Evolutionary conservation across 2,797 vertebrate species (phyloP), one percentile per base, ranked within the genome.

Genomic region (Paramormyrops hopkinsi): DNA sequence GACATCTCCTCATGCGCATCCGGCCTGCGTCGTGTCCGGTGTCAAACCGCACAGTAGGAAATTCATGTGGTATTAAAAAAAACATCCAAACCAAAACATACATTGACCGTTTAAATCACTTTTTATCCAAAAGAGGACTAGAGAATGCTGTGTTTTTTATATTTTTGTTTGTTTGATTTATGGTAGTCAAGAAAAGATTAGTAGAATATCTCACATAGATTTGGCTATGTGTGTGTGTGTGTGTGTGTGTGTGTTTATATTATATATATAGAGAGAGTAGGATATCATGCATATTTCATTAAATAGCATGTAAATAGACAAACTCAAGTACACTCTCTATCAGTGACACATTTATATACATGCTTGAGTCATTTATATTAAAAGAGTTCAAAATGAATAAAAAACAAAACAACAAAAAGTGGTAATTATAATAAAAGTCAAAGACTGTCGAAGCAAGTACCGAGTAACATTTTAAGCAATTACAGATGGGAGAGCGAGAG

Each of bases 401-500:
- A 83, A 85, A 41, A 85, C 11, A 79, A 46, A 37, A 56, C 37
- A 19, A 89, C 41, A 29, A 69, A 69, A 69, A 69, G 65, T 14
- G 25, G 65, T 69, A 69, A 86, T 53, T 22, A 86, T 11, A 11
- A 73, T 12, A 89, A 92, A 92, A 94, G 91, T 94, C 94, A 93
- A 94, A 62, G 94, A 95, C 92, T 93, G 91, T 93, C 93, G 89
- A 90, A 91, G 19, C 14, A 11, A 92, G 93, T 92, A 90, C 88
- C 91, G 89, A 91, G 90, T 91, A 94, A 93, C 93, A 92, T 92
- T 96, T 97, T 96, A 97, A 97, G 95, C 94, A 95, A 94, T 95
- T 95, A 94, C 96, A 97, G 96, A 97, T 96, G 96, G 95, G 86
- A 92, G 89, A 91, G 90, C 92, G 90, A 93, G 94, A 95, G 96